Percentiles rank a stretch among this genome's conserved stretches.
phyloP scores from a whole-genome alignment of 2,113 vertebrate genomes.

The Tachycineta bicolor region DNA sequence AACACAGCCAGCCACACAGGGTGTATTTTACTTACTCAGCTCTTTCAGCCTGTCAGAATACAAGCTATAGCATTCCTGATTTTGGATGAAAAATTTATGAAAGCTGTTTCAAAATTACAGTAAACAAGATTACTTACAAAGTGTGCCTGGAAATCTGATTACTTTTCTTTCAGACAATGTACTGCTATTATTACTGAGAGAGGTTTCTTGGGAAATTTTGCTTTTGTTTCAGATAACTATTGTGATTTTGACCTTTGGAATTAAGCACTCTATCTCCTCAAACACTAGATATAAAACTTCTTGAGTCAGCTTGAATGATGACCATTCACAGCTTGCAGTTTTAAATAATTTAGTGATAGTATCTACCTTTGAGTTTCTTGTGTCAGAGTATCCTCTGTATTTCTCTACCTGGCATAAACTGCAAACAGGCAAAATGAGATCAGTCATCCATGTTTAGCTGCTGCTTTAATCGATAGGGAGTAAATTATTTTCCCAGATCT shows the following conservation, averaged over 20 bases:
- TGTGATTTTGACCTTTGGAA: constrained; percentile 24
- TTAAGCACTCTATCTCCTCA: background rate
- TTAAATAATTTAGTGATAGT: constrained; percentile 2
- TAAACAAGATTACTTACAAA: constrained; percentile 41
- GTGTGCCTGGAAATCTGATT: constrained; percentile 35
- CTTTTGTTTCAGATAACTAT: constrained; percentile 3
- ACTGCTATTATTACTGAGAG: background rate
- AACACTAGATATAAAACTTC: background rate
- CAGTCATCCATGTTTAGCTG: constrained; percentile 35
- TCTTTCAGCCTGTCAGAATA: constrained; percentile 38
- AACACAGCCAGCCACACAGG: background rate
- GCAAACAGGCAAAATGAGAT: constrained; percentile 5
- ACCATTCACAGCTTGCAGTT: background rate
- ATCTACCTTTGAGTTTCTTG: constrained; percentile 26
- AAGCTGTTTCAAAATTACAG: constrained; percentile 48
- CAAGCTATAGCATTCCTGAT: constrained; percentile 1
- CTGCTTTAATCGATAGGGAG: constrained; percentile 39
- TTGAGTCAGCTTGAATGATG: background rate
- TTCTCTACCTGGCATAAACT: background rate
- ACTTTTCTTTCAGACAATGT: background rate
- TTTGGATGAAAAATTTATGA: constrained; percentile 61
- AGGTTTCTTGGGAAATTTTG: background rate
- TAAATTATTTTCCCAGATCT: constrained; percentile 26
- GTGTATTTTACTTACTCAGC: constrained; percentile 23
- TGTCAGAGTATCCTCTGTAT: background rate